Conservation (phyloP, 2,113 vertebrate genomes). For the Rhinopomastus cyanomelas region DNA sequence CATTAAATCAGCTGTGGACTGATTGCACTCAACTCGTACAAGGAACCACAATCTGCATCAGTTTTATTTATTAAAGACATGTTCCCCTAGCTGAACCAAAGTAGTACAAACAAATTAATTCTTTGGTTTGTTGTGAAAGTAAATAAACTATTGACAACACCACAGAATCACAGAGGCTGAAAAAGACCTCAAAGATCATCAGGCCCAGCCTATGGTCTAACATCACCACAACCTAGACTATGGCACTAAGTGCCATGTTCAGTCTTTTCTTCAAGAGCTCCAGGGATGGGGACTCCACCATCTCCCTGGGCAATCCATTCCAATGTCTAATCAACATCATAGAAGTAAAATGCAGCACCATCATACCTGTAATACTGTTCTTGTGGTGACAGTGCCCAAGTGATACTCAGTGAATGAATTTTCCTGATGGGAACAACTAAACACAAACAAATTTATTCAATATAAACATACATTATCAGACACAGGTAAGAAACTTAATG, state of each 20-base stretch:
- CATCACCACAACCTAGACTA: too few species aligned
- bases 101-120: neutral
- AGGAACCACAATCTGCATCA: neutral
- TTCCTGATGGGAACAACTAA: conserved; percentile 95
- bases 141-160: neutral
- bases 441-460: conserved; percentile 45
- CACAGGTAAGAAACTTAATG: neutral
- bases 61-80: neutral
- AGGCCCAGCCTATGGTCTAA: too few species aligned
- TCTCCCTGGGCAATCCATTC: too few species aligned
- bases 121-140: neutral
- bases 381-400: conserved; percentile 93
- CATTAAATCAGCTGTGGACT: neutral
- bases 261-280: too few species aligned
- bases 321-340: fast-evolving
- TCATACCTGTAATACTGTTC: conserved; percentile 89
- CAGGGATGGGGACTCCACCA: too few species aligned
- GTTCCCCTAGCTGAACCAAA: neutral
- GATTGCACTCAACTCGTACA: neutral
- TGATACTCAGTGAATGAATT: conserved; percentile 91
- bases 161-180: too few species aligned
- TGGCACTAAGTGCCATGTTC: too few species aligned
- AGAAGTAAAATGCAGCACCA: neutral
- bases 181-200: too few species aligned
- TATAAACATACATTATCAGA: neutral